Evolutionary conservation across 2,113 vertebrate species (phyloP).

Genomic region (Pogona vitticeps): DNA sequence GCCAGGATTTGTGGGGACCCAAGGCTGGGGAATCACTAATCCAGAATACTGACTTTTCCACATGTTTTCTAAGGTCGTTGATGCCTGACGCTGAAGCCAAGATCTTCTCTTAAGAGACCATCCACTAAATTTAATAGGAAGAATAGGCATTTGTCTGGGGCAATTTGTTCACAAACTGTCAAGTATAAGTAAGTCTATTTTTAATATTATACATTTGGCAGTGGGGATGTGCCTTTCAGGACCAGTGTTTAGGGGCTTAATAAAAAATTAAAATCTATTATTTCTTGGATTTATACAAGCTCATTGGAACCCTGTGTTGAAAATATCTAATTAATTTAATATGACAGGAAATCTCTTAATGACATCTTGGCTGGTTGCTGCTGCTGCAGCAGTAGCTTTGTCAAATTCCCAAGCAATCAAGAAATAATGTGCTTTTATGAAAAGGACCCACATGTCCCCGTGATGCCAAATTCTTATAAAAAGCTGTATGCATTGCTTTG

Average conservation of each 20-base stretch:
- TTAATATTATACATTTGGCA: conserved; percentile 1
- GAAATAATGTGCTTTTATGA: conserved; percentile 30
- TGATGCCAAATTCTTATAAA: conserved; percentile 25
- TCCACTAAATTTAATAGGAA: not conserved
- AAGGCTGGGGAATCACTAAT: too few species aligned
- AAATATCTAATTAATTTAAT: conserved; percentile 36
- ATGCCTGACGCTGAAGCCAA: too few species aligned
- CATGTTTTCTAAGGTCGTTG: too few species aligned
- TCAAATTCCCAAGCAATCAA: conserved; percentile 19
- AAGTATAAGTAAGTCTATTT: not conserved
- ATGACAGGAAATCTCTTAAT: conserved; percentile 33
- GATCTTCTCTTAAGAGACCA: not conserved
- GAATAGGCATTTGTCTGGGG: not conserved
- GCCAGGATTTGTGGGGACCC: too few species aligned
- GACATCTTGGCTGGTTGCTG: conserved; percentile 25
- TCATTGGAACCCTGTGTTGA: conserved; percentile 11
- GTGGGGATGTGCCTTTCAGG: not conserved
- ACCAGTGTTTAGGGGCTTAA: conserved; percentile 16
- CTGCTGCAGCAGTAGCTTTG: conserved; percentile 1
- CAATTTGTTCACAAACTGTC: conserved; percentile 1
- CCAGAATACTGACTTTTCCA: too few species aligned
- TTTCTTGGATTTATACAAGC: conserved; percentile 25
- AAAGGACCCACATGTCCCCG: not conserved
- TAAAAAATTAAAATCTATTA: conserved; percentile 35
- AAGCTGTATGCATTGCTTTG: conserved; percentile 18